phyloP scores from a whole-genome alignment of 1,140 invertebrate genomes.

The Lycorma delicatula region DNA sequence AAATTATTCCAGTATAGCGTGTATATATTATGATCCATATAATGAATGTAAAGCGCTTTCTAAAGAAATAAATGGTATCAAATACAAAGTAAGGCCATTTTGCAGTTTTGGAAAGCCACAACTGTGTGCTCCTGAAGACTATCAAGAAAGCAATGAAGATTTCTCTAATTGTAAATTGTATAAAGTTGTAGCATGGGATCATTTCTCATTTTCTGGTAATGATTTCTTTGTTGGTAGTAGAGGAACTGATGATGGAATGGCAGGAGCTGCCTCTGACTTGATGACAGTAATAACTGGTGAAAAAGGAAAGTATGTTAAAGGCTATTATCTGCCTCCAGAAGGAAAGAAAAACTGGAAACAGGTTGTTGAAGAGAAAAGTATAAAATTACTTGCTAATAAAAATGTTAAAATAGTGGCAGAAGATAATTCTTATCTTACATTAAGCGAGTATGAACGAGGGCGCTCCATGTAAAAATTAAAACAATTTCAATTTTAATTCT shows the following conservation, averaged over 20 bases:
- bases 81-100: background rate
- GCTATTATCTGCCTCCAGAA: background rate
- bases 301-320: background rate
- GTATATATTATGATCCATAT: background rate
- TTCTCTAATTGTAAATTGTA: background rate
- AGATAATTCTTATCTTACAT: too few relatives aligned
- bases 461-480: too few relatives aligned
- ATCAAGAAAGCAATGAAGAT: background rate
- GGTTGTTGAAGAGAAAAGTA: background rate
- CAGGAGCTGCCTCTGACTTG: background rate
- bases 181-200: background rate
- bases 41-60: background rate
- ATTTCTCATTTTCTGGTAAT: background rate
- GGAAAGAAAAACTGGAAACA: background rate
- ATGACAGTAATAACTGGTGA: background rate
- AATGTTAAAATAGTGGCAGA: too few relatives aligned
- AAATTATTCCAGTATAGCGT: background rate
- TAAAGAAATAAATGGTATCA: background rate
- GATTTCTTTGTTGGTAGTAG: background rate
- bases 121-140: background rate
- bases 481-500: too few relatives aligned
- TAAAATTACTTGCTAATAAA: background rate
- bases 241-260: background rate
- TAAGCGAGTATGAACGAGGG: conserved; percentile 1
- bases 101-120: background rate